Percentiles rank a stretch among this genome's conserved stretches.
These are phyloP conservation scores for Mus pahari DNA, from an alignment of 2,113 vertebrate genomes.

Conservation along the genomic window DNA sequence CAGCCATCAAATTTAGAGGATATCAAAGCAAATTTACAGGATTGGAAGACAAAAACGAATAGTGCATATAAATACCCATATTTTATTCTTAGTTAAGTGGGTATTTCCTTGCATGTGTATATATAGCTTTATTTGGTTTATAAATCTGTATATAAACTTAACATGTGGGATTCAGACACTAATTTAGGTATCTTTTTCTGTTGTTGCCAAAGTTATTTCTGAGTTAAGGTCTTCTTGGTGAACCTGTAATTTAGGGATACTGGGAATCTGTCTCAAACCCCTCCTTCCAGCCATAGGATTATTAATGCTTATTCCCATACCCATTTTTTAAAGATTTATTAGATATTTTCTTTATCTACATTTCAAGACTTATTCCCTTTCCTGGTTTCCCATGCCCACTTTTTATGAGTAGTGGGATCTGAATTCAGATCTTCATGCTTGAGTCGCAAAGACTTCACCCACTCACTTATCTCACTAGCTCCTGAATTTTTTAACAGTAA, in stretches of 20 bases:
- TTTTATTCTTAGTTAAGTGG: constrained; percentile 13
- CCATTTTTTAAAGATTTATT: too few species aligned
- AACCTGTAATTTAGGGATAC: not conserved
- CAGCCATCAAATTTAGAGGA: not conserved
- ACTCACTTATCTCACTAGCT: not conserved
- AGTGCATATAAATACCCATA: not conserved
- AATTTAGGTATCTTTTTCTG: not conserved
- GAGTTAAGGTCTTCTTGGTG: not conserved
- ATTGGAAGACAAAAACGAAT: not conserved
- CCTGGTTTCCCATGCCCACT: too few species aligned
- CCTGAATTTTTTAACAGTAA: not conserved
- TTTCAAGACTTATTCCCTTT: too few species aligned
- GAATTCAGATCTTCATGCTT: not conserved
- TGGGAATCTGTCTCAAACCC: not conserved
- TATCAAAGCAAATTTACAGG: not conserved
- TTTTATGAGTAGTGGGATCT: not conserved
- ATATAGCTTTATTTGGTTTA: not conserved
- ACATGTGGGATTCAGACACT: not conserved
- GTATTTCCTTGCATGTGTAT: not conserved
- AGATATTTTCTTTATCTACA: too few species aligned
- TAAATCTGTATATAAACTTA: not conserved
- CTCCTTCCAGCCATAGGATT: not conserved
- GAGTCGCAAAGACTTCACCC: not conserved
- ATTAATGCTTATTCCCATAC: too few species aligned
- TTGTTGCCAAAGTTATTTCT: not conserved